Percentiles rank a stretch among this genome's conserved stretches.
Evolutionary conservation across 35 echinoderm and acorn worm species (phyloP).

Genomic region (Acanthaster planci): DNA sequence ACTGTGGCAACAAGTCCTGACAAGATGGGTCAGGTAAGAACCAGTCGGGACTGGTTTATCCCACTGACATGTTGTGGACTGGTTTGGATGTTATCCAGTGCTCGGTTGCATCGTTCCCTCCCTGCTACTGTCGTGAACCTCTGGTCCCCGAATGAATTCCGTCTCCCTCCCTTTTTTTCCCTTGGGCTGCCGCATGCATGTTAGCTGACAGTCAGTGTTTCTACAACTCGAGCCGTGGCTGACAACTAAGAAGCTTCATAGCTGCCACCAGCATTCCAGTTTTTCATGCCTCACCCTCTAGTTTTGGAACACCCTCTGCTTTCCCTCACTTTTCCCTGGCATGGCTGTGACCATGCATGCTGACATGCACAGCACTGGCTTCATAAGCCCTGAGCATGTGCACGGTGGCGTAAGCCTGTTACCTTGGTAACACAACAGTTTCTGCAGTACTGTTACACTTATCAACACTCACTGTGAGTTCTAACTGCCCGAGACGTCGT

Average conservation of each 20-base stretch:
- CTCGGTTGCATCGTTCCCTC: not conserved
- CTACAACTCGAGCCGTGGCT: not conserved
- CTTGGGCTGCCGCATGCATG: not conserved
- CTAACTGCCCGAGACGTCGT: not conserved
- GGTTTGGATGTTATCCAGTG: not conserved
- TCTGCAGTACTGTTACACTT: not conserved
- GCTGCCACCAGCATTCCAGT: not conserved
- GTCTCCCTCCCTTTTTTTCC: not conserved
- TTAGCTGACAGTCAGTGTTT: not conserved
- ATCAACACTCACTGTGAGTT: not conserved
- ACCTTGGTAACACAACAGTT: not conserved
- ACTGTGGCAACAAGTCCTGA: not conserved
- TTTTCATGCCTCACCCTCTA: not conserved
- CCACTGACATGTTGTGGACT: conserved; percentile 13
- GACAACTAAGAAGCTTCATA: not conserved
- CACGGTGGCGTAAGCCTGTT: not conserved
- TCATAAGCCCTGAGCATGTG: not conserved
- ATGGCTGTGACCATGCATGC: not conserved
- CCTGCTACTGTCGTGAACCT: not conserved
- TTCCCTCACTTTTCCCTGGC: not conserved
- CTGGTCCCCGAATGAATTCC: not conserved
- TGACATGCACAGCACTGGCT: not conserved
- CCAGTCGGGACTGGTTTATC: conserved; percentile 14
- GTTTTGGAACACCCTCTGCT: not conserved
- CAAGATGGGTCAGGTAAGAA: conserved; percentile 35